Evolutionary conservation across 2,888 invertebrate species (phyloP).

Genomic region (Leptinotarsa juncta): DNA sequence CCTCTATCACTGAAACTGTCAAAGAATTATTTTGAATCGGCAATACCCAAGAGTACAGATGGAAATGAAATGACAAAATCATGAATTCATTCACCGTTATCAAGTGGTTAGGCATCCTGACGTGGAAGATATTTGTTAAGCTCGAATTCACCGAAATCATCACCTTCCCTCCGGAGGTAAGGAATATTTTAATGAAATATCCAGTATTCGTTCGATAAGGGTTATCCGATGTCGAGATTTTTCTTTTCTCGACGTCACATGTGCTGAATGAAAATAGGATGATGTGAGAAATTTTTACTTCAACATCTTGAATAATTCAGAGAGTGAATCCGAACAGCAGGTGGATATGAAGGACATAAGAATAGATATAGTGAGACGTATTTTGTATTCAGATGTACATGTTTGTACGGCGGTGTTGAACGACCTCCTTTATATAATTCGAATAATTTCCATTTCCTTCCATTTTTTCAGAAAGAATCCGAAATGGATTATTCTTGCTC

Average conservation of each 20-base stretch:
- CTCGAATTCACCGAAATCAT: neutral
- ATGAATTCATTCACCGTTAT: neutral
- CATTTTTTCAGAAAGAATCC: too few relatives aligned
- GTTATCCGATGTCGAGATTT: conserved; percentile 4
- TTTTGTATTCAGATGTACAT: neutral
- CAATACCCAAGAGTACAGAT: neutral
- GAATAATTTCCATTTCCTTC: too few relatives aligned
- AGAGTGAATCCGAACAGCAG: conserved; percentile 6
- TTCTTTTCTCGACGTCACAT: neutral
- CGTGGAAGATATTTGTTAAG: neutral
- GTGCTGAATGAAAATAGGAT: neutral
- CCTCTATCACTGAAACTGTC: too few relatives aligned
- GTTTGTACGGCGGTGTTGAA: too few relatives aligned
- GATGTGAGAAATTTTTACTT: neutral
- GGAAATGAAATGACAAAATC: neutral
- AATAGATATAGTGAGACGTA: neutral
- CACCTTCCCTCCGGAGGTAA: neutral
- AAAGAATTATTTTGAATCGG: too few relatives aligned
- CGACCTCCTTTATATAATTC: too few relatives aligned
- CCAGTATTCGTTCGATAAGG: conserved; percentile 9
- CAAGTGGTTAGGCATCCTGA: neutral
- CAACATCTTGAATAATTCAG: conserved; percentile 2
- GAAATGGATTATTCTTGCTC: too few relatives aligned
- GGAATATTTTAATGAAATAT: conserved; percentile 6
- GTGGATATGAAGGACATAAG: neutral